phyloP scores from a whole-genome alignment of 2,888 invertebrate species.

The Callyntrura sp. region DNA sequence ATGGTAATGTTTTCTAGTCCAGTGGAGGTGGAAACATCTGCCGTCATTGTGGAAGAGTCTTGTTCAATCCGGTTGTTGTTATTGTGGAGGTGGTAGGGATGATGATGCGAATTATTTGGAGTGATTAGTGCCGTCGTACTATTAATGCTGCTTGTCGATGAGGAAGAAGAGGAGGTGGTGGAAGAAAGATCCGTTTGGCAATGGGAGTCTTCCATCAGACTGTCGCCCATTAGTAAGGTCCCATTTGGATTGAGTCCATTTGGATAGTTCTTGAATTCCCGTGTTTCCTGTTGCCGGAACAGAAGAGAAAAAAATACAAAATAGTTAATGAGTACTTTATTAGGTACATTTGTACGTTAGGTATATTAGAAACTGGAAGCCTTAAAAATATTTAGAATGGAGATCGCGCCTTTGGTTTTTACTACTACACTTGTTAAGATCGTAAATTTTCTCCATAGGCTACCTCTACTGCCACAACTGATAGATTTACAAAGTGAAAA shows the following conservation, averaged over 20 bases:
- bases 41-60: slow-evolving; percentile 62
- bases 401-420: background rate
- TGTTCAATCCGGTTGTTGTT: slow-evolving; percentile 56
- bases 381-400: background rate
- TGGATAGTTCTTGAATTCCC: slow-evolving; percentile 72
- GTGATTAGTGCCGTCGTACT: slow-evolving; percentile 31
- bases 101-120: slow-evolving; percentile 62
- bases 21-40: slow-evolving; percentile 70
- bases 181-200: slow-evolving; percentile 80
- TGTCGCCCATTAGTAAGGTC: slow-evolving; percentile 74
- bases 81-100: slow-evolving; percentile 52
- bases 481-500: slow-evolving; percentile 50
- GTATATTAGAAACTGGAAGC: background rate
- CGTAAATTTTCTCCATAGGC: slow-evolving; percentile 47
- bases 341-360: no score
- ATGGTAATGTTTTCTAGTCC: slow-evolving; percentile 54
- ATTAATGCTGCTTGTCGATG: slow-evolving; percentile 50
- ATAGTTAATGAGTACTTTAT: background rate
- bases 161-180: slow-evolving; percentile 65
- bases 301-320: slow-evolving; percentile 41
- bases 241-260: slow-evolving; percentile 80
- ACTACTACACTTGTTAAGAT: slow-evolving; percentile 15
- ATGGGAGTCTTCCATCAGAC: slow-evolving; percentile 81
- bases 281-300: slow-evolving; percentile 63
- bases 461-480: slow-evolving; percentile 8